A percentile compares a stretch with the other conserved stretches of the same genome.
Conservation (phyloP, 1,140 invertebrate species). For the Palaemon carinicauda region DNA sequence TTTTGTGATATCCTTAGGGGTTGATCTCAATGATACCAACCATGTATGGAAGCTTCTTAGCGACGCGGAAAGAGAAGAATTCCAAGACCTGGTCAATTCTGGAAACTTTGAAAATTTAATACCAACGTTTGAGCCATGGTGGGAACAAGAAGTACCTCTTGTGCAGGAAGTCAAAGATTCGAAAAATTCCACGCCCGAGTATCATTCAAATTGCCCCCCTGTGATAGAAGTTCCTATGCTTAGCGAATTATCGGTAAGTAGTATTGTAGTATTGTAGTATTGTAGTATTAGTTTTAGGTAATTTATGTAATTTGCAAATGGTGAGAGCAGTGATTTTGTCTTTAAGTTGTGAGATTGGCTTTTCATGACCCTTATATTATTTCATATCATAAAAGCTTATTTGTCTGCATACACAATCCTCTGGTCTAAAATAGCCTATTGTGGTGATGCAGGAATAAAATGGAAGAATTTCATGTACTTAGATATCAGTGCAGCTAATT, state of each 20-base stretch:
- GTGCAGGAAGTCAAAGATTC: constrained; percentile 27
- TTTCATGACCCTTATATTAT: no score
- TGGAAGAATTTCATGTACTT: no score
- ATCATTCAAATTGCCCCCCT: neutral
- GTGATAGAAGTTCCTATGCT: constrained; percentile 64
- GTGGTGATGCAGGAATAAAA: no score
- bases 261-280: neutral
- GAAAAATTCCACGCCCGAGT: constrained; percentile 13
- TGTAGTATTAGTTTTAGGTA: neutral
- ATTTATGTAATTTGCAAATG: neutral
- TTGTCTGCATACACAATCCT: no score
- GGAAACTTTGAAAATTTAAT: constrained; percentile 73
- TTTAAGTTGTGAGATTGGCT: no score
- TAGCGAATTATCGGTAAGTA: constrained; percentile 31
- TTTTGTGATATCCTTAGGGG: constrained; percentile 61
- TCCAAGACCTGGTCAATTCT: constrained; percentile 72
- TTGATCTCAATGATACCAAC: constrained; percentile 78
- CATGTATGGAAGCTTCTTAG: constrained; percentile 76
- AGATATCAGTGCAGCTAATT: no score
- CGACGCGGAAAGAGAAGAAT: constrained; percentile 74
- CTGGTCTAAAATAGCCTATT: no score
- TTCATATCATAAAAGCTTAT: no score
- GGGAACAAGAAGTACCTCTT: constrained; percentile 65
- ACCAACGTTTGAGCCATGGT: constrained; percentile 78
- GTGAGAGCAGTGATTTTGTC: no score